Percentiles rank a stretch among this genome's conserved stretches.
These are phyloP conservation scores for Drosophila nr. perissopoda DNA, from an alignment of 2,888 invertebrate genomes.

Conservation along the genomic window DNA sequence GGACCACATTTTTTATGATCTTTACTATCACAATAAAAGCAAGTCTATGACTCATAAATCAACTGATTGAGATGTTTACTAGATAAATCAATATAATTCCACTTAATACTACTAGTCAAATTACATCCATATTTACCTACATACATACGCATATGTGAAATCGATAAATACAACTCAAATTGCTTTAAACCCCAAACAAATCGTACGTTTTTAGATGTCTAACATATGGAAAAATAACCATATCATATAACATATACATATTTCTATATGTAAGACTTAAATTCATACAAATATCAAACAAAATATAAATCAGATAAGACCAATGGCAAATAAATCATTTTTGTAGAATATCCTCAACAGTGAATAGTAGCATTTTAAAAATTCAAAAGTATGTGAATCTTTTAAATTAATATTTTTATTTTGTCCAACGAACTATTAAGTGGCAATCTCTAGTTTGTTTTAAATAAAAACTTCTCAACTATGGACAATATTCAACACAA, in stretches of 20 bases:
- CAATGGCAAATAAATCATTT: conserved; percentile 4
- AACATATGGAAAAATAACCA: conserved; percentile 20
- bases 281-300: conserved; percentile 5
- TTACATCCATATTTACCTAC: conserved; percentile 47
- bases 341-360: conserved; percentile 11
- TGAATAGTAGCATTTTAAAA: conserved; percentile 21
- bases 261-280: conserved; percentile 3
- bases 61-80: conserved; percentile 42
- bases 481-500: conserved; percentile 21
- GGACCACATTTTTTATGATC: conserved; percentile 82
- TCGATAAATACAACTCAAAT: conserved; percentile 40
- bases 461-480: neutral
- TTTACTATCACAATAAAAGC: conserved; percentile 46
- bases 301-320: conserved; percentile 9
- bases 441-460: neutral
- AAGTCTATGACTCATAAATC: conserved; percentile 31
- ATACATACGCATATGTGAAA: conserved; percentile 20
- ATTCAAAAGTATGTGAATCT: neutral
- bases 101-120: conserved; percentile 67
- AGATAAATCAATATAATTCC: conserved; percentile 67
- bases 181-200: conserved; percentile 53
- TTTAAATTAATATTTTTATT: conserved; percentile 11
- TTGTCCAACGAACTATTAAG: conserved; percentile 5
- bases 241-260: conserved; percentile 13
- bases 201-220: conserved; percentile 43